These are phyloP conservation scores for Esox masquinongy DNA, from an alignment of 2,797 vertebrate genomes.

Conservation along the genomic window DNA sequence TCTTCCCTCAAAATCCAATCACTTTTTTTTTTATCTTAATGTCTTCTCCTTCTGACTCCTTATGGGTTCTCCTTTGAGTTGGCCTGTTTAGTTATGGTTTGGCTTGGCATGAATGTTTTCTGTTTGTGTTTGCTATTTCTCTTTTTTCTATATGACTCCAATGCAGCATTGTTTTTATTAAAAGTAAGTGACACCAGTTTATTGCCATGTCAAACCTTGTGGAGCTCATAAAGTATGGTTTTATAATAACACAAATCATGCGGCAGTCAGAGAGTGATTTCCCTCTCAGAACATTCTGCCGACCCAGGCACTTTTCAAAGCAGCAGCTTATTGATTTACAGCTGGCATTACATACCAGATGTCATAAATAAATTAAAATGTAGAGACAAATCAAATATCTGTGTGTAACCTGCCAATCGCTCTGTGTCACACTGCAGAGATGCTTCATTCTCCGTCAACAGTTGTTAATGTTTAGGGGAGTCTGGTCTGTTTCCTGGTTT, in stretches of 20 bases:
- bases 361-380: conserved; percentile 33
- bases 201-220: conserved; percentile 37
- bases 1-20: conserved; percentile 24
- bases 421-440: conserved; percentile 27
- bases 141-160: conserved; percentile 59
- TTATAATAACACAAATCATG: conserved; percentile 46
- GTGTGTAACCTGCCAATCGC: conserved; percentile 11
- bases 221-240: conserved; percentile 39
- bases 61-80: conserved; percentile 53
- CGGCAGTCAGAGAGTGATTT: conserved; percentile 19
- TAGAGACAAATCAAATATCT: conserved; percentile 29
- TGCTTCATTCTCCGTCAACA: conserved; percentile 20
- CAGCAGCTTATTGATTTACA: conserved; percentile 38
- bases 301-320: conserved; percentile 38
- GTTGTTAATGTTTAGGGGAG: conserved; percentile 40
- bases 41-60: conserved; percentile 29
- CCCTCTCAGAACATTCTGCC: conserved; percentile 30
- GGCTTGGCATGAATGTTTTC: conserved; percentile 48
- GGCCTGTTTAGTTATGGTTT: conserved; percentile 58
- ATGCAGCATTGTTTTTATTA: conserved; percentile 50
- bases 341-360: conserved; percentile 25
- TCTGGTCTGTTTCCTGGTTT: conserved; percentile 62
- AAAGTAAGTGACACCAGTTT: conserved; percentile 45
- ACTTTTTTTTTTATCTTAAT: conserved; percentile 45
- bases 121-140: conserved; percentile 41